Conservation (phyloP, 2,113 vertebrate genomes). For the Haliaeetus leucogaster region DNA sequence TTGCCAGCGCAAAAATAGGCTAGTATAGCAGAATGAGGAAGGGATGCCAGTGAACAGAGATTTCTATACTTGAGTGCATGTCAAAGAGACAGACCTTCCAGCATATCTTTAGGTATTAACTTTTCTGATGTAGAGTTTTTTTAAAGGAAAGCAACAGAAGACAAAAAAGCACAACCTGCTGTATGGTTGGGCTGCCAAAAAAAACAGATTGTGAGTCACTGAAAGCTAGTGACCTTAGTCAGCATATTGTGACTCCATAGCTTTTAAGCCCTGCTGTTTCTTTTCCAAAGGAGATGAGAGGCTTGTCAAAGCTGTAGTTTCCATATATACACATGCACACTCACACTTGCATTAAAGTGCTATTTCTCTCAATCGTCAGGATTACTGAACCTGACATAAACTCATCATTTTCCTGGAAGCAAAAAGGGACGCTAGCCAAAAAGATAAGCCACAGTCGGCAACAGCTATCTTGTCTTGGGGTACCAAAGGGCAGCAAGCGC, state of each 20-base stretch:
- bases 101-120: background rate
- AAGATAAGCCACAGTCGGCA: background rate
- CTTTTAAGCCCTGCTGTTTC: background rate
- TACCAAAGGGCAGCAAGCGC: background rate
- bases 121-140: background rate
- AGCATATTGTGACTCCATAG: background rate
- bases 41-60: background rate
- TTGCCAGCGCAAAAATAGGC: background rate
- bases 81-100: background rate
- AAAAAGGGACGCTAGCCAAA: background rate
- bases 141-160: background rate
- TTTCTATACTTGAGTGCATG: background rate
- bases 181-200: background rate
- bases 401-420: slow-evolving; percentile 1
- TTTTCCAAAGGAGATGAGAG: background rate
- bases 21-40: background rate
- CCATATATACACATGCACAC: background rate
- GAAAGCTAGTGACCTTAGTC: background rate
- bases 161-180: background rate
- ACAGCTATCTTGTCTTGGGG: background rate
- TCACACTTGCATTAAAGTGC: background rate
- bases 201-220: slow-evolving; percentile 1
- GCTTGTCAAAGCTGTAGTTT: background rate
- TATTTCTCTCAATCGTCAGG: background rate
- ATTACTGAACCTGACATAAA: background rate